phyloP scores from a whole-genome alignment of 2,113 vertebrate genomes.

The Platichthys flesus region DNA sequence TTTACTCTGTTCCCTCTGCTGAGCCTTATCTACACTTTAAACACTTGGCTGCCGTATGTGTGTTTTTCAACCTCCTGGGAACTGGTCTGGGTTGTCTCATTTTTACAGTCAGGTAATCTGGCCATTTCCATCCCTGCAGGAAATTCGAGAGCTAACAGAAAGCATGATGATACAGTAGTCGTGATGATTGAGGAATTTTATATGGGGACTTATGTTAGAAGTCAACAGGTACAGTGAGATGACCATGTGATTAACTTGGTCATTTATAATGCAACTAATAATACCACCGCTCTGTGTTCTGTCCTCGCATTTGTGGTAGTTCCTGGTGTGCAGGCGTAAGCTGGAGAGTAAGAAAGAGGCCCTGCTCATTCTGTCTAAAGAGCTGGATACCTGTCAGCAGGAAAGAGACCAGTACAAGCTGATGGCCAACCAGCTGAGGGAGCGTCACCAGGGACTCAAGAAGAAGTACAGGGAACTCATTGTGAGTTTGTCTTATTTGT shows the following conservation, averaged over 20 bases:
- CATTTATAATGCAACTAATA: background rate
- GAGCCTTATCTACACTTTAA: conserved; percentile 38
- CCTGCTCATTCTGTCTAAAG: conserved; percentile 95
- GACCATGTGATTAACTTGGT: background rate
- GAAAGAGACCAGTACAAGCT: conserved; percentile 97
- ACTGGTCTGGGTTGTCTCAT: background rate
- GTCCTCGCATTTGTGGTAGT: conserved; percentile 75
- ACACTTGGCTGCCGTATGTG: conserved; percentile 25
- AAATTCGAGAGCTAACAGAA: background rate
- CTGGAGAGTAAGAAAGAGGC: conserved; percentile 98
- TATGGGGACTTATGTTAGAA: background rate
- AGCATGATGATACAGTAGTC: background rate
- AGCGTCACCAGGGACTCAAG: conserved; percentile 94
- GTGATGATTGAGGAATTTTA: background rate
- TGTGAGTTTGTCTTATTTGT: conserved; percentile 78
- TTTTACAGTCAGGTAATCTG: conserved; percentile 12
- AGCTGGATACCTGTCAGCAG: conserved; percentile 96
- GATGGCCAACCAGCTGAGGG: conserved; percentile 97
- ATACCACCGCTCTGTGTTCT: background rate
- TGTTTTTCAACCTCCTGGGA: conserved; percentile 24
- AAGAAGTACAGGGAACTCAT: conserved; percentile 97
- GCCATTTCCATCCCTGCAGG: background rate
- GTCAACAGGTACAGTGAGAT: background rate
- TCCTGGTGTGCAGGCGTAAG: conserved; percentile 94
- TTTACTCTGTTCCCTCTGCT: conserved; percentile 12